These are phyloP conservation scores for Arremon brunneinucha DNA, from an alignment of 2,797 vertebrate genomes.

Conservation along the genomic window DNA sequence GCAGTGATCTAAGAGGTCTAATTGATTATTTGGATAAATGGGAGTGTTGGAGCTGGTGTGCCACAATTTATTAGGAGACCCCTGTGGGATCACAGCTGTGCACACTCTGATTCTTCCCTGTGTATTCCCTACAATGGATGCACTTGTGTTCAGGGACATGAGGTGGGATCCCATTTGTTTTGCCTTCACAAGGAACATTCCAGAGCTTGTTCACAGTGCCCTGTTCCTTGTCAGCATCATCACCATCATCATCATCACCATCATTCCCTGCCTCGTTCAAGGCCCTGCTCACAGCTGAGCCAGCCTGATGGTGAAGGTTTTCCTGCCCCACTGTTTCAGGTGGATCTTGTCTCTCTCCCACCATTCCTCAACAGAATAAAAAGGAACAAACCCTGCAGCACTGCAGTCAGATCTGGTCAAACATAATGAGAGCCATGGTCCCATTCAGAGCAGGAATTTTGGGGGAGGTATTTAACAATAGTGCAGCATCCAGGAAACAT, in stretches of 20 bases:
- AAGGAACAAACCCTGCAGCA: not conserved
- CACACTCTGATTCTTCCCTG: not conserved
- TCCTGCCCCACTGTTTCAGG: not conserved
- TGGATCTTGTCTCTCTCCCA: not conserved
- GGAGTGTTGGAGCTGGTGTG: not conserved
- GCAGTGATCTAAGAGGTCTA: not conserved
- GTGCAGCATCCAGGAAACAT: not conserved
- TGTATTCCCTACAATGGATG: not conserved
- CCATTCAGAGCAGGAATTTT: not conserved
- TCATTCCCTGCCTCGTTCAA: not conserved
- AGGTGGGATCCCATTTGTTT: not conserved
- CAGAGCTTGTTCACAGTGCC: not conserved
- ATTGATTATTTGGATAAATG: not conserved
- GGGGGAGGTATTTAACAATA: not conserved
- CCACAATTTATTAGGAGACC: not conserved
- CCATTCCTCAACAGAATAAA: not conserved
- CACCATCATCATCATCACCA: not conserved
- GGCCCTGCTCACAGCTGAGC: not conserved
- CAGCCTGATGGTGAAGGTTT: not conserved
- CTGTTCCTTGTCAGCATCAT: not conserved
- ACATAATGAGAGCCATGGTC: not conserved
- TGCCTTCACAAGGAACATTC: not conserved
- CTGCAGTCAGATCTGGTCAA: not conserved
- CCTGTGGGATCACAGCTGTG: not conserved
- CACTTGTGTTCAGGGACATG: not conserved